Evolutionary conservation across 2,797 vertebrate species (phyloP).

Genomic region (Rhabdomys pumilio): DNA sequence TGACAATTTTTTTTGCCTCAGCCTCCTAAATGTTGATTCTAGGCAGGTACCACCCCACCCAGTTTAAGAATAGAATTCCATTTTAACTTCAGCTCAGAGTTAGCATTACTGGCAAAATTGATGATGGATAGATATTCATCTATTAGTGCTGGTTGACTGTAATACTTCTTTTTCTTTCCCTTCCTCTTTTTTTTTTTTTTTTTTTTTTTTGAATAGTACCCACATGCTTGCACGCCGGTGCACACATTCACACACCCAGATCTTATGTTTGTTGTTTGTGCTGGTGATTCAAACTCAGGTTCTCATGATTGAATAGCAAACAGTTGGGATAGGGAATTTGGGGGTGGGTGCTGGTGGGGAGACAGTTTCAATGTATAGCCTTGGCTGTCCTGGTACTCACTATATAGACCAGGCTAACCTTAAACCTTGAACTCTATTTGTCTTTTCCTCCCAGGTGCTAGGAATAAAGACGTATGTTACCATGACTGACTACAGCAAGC

Average conservation of each 20-base stretch:
- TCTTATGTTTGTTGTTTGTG: neutral
- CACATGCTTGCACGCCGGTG: no score
- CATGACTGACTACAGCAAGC: neutral
- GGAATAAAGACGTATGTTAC: neutral
- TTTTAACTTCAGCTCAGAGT: neutral
- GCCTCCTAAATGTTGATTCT: neutral
- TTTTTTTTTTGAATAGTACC: neutral
- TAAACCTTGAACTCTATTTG: neutral
- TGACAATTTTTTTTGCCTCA: neutral
- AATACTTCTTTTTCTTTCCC: neutral
- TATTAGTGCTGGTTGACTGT: neutral
- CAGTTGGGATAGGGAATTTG: neutral
- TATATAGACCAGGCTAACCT: neutral
- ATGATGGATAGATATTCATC: neutral
- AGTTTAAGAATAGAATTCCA: neutral
- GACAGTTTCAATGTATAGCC: neutral
- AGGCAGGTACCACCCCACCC: neutral
- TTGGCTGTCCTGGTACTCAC: neutral
- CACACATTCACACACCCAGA: neutral
- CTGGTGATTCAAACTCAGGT: neutral
- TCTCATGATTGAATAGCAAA: neutral
- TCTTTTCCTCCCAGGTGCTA: neutral
- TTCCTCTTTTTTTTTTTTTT: neutral
- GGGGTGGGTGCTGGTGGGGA: no score
- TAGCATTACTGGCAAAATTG: neutral